Conservation (phyloP, 2,113 vertebrate species). For the Circaetus cinerascens region DNA sequence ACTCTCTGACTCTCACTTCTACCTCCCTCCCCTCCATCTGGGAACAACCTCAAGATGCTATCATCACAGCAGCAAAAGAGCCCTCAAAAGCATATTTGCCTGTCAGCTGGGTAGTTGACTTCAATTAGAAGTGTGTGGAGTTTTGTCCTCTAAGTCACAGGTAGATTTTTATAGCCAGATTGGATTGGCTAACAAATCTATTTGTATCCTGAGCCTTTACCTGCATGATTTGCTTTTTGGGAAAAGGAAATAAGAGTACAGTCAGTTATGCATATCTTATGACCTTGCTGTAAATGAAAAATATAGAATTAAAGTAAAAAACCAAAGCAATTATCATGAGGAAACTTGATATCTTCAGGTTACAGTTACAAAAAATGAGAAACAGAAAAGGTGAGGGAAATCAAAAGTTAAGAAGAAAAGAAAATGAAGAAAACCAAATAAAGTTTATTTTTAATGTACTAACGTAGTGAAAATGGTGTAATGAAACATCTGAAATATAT, state of each 20-base stretch:
- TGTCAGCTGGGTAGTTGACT: constrained; percentile 58
- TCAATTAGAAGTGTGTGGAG: constrained; percentile 43
- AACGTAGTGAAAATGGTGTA: background rate
- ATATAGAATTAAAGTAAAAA: background rate
- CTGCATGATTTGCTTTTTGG: background rate
- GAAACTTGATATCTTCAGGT: background rate
- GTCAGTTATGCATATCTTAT: background rate
- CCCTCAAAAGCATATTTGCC: constrained; percentile 51
- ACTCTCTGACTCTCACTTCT: constrained; percentile 40
- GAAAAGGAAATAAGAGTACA: background rate
- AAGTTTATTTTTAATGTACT: background rate
- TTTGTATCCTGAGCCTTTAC: background rate
- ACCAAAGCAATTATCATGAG: background rate
- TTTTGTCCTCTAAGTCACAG: constrained; percentile 23
- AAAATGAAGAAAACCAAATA: background rate
- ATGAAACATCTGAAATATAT: background rate
- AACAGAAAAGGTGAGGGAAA: background rate
- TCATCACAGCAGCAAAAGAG: constrained; percentile 25
- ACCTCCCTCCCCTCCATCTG: constrained; percentile 61
- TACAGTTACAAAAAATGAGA: background rate
- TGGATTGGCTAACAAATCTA: background rate
- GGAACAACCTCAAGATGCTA: constrained; percentile 43
- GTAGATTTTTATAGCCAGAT: background rate
- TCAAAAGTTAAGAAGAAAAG: background rate
- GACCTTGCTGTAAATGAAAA: background rate